Conservation (phyloP, 2,888 invertebrate genomes). For the Agrochola litura region DNA sequence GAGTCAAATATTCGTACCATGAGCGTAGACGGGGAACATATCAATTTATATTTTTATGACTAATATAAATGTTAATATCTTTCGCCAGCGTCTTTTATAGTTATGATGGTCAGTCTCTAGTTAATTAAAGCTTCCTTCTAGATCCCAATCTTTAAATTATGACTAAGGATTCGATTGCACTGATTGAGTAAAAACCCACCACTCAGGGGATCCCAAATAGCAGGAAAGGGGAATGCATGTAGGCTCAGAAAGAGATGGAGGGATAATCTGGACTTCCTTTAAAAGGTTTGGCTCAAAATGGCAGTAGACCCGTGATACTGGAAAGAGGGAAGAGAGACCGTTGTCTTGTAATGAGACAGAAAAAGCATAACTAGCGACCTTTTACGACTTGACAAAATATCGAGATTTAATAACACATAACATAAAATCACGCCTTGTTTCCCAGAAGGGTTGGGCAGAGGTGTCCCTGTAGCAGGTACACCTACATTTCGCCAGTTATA, state of each 20-base stretch:
- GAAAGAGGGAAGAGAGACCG: background rate
- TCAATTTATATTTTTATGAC: conserved; percentile 21
- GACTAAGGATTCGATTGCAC: background rate
- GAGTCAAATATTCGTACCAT: conserved; percentile 2
- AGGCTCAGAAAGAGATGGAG: background rate
- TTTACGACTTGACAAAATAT: background rate
- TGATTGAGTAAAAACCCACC: background rate
- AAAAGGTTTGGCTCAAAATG: background rate
- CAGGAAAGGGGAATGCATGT: background rate
- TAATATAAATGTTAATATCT: conserved; percentile 22
- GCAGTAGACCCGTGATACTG: background rate
- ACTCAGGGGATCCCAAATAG: background rate
- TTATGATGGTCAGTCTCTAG: conserved; percentile 3
- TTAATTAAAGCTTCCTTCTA: conserved; percentile 4
- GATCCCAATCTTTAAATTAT: background rate
- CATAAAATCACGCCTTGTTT: too few species aligned
- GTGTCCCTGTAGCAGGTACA: too few species aligned
- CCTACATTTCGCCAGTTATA: too few species aligned
- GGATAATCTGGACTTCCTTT: background rate
- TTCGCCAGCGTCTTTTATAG: conserved; percentile 6
- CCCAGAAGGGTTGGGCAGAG: too few species aligned
- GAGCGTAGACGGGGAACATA: conserved; percentile 8
- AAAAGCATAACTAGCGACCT: background rate
- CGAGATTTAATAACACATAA: too few species aligned
- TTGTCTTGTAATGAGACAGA: background rate